Evolutionary conservation across 2,797 vertebrate species (phyloP).

Genomic region (Pangasius macronema): DNA sequence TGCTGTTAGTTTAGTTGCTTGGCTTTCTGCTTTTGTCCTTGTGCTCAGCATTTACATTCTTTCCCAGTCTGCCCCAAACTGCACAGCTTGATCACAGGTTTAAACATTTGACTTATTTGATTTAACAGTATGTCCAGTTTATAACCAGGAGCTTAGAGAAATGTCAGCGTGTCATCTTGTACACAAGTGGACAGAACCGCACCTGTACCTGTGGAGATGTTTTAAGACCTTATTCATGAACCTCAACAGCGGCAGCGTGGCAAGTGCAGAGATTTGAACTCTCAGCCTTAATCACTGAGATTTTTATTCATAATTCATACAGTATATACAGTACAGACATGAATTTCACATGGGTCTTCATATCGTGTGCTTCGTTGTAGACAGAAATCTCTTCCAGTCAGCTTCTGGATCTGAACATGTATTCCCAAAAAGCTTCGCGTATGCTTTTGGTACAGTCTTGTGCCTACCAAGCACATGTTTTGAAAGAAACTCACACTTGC

Average conservation of each 20-base stretch:
- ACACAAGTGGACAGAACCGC: not conserved
- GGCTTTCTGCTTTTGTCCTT: not conserved
- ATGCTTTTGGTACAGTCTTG: not conserved
- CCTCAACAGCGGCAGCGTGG: not conserved
- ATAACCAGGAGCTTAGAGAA: not conserved
- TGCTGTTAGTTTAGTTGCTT: not conserved
- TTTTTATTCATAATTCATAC: not conserved
- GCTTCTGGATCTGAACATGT: not conserved
- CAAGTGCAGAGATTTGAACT: not conserved
- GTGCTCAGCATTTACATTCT: not conserved
- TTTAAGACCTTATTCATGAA: not conserved
- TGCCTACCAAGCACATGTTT: not conserved
- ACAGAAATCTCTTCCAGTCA: not conserved
- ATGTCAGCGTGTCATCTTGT: not conserved
- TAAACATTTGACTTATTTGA: not conserved
- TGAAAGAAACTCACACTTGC: not conserved
- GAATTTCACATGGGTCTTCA: not conserved
- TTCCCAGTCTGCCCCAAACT: not conserved
- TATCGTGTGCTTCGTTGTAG: not conserved
- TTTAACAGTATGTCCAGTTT: not conserved
- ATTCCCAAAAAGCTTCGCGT: not conserved
- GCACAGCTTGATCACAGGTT: not conserved
- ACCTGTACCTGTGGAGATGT: not conserved
- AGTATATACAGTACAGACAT: not conserved
- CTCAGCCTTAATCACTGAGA: not conserved